Conservation (phyloP, 2,888 invertebrate species). For the Phortica magna region DNA sequence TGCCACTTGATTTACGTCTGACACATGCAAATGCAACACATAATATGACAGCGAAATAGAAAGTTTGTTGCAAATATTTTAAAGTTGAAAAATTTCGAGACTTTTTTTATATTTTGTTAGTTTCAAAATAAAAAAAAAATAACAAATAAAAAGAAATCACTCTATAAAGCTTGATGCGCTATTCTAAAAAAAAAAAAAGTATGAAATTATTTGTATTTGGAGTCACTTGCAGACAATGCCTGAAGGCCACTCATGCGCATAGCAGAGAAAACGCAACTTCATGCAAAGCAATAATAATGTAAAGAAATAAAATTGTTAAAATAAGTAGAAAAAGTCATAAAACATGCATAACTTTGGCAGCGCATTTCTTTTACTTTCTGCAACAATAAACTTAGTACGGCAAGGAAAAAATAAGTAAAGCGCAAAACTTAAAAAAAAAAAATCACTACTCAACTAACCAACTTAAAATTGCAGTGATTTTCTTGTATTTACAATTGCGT, state of each 20-base stretch:
- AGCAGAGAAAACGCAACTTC: neutral
- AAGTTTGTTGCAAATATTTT: too few species aligned
- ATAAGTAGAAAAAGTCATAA: neutral
- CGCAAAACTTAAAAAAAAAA: neutral
- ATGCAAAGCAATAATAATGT: neutral
- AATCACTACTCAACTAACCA: neutral
- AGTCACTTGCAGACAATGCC: neutral
- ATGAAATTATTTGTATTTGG: too few species aligned
- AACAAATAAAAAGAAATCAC: too few species aligned
- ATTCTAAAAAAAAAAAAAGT: too few species aligned
- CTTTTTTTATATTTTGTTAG: too few species aligned
- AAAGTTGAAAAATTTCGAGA: too few species aligned
- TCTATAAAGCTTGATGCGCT: too few species aligned
- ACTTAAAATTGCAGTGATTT: too few species aligned
- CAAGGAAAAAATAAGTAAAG: neutral
- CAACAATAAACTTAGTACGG: neutral
- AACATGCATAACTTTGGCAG: neutral
- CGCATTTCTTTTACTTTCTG: neutral
- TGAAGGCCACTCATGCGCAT: neutral
- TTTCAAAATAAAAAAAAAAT: too few species aligned
- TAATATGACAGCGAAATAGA: too few species aligned
- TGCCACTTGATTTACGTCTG: conserved; percentile 33
- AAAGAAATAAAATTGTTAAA: neutral
- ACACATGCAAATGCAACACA: too few species aligned
- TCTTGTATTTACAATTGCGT: too few species aligned